Base-by-base conservation (phyloP, 1,140 invertebrate genomes). In the Spodoptera frugiperda region DNA sequence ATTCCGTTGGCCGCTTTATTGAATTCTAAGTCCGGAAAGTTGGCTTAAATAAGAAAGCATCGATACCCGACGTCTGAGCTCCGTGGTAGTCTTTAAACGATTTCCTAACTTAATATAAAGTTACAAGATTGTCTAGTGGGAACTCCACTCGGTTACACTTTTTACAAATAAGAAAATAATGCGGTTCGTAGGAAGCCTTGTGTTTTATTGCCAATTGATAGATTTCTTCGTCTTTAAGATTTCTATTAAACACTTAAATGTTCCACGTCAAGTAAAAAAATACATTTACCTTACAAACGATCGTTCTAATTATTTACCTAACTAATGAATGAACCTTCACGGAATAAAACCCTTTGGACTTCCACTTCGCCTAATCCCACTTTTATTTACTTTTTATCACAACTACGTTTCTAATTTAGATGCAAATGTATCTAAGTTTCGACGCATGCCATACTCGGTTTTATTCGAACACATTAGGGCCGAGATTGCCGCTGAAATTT, bases 1-100 rank as follows among this genome's bases (percentile, higher is more conserved):
- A 91, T 88, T 91, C 89, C 87, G 87, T 85, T 82, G 84, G 81
- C 83, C 82, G 85, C 89, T 90, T 91, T 89, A 89, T 90, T 87
- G 86, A 89, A 90, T 88, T 89, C 87, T 88, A 86, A 89, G 82
- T 84, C 78, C 70, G 81, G 77, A 87, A 91, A 91, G 88, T 91
- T 93, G 82, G 79, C 83, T 87, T 91, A 87, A 89, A 89, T 84
- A 85, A 86, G 82, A 85, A 89, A 88, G 84, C 85, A 90, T 85
- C 87, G 86, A 92, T 84, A 84, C 84, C 76, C 84, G 82, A 80
- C 83, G 83, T 83, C 81, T 83, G 83, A 78, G 70, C 81, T 86
- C 82, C 46, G 71, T 49, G 76, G 83, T 63, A 83, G 81, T 82
- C 82, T 84, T 83, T 83, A 86, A 90, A 82, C 80, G 82, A 85